These are phyloP conservation scores for Isaurus tuberculatus DNA, from an alignment of 92 coral and sea anemone species.

Conservation along the genomic window DNA sequence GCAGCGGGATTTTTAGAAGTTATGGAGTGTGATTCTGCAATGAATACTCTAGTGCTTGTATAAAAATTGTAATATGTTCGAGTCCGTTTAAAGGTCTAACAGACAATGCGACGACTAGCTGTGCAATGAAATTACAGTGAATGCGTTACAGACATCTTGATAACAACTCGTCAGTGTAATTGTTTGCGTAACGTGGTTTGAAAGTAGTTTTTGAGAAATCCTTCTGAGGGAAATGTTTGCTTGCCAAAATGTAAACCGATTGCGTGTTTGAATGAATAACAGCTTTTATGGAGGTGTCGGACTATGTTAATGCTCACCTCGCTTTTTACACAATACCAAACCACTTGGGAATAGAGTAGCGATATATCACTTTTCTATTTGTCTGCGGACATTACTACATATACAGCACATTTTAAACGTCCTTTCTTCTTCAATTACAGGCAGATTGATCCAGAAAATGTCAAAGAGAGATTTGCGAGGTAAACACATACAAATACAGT, in stretches of 20 bases:
- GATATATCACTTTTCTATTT: background rate
- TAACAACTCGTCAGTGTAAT: background rate
- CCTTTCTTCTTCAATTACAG: conserved; percentile 48
- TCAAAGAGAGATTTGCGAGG: conserved; percentile 96
- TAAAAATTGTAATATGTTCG: background rate
- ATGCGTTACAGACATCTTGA: conserved; percentile 26
- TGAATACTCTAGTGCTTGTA: background rate
- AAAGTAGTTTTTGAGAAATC: background rate
- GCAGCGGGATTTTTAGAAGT: background rate
- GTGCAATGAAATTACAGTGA: background rate
- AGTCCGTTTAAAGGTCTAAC: conserved; percentile 18
- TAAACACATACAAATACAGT: conserved; percentile 25
- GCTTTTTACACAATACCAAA: conserved; percentile 8
- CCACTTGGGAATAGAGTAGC: conserved; percentile 25
- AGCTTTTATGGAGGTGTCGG: conserved; percentile 10
- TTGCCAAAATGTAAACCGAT: background rate
- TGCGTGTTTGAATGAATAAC: conserved; percentile 21
- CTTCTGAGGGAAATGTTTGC: background rate
- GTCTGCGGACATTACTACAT: background rate
- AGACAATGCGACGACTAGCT: conserved; percentile 17
- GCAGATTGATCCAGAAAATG: conserved; percentile 80
- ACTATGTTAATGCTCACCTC: background rate
- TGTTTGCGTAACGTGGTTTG: conserved; percentile 33
- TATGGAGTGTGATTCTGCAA: background rate
- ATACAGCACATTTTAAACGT: background rate